These are phyloP conservation scores for Hormiphora californensis DNA, from an alignment of 37 sponge, comb jelly and placozoan species.

Conservation along the genomic window DNA sequence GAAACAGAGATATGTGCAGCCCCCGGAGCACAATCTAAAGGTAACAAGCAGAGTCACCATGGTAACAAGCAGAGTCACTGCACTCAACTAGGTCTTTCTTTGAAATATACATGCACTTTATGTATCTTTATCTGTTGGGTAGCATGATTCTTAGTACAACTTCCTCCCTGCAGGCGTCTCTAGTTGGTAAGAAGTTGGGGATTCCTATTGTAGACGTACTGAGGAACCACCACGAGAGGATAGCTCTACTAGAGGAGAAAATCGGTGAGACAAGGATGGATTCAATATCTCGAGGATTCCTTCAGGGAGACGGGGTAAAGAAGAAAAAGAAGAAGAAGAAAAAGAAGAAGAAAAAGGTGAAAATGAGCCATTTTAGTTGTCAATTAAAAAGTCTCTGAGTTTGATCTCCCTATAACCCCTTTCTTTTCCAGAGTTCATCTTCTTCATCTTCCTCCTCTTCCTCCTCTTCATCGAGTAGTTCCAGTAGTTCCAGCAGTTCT, in stretches of 20 bases:
- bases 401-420: not conserved
- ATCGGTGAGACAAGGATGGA: conserved; percentile 17
- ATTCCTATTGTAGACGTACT: not conserved
- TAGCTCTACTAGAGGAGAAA: conserved; percentile 14
- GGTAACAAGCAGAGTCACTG: too few relatives aligned
- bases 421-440: not conserved
- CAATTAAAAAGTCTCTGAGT: too few relatives aligned
- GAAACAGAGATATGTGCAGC: too few relatives aligned
- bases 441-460: not conserved
- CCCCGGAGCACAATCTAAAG: too few relatives aligned
- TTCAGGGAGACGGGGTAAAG: not conserved
- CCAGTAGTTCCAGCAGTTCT: not conserved
- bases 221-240: conserved; percentile 3
- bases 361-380: not conserved
- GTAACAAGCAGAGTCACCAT: too few relatives aligned
- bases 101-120: too few relatives aligned
- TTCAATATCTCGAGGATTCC: not conserved
- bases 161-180: not conserved
- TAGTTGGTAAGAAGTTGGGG: not conserved
- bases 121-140: too few relatives aligned
- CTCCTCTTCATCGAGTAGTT: not conserved
- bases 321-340: conserved; percentile 19
- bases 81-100: too few relatives aligned
- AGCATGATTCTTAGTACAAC: too few relatives aligned
- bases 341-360: conserved; percentile 16